These are phyloP conservation scores for Caenorhabditis elegans DNA, from an alignment of 1,140 invertebrate genomes.

Conservation along the genomic window WBcel235 BX284606.5:7945001-7945500, in stretches of 20 bases:
- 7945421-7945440: not conserved
- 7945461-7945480: not conserved
- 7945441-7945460: not conserved
- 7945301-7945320: not conserved
- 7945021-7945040: not conserved
- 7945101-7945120: conserved; percentile 30
- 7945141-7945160: not conserved
- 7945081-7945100: conserved; percentile 25
- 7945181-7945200: conserved; percentile 7
- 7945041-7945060: conserved; percentile 26
- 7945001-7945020: conserved; percentile 21
- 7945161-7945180: not conserved
- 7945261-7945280: not conserved
- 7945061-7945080: conserved; percentile 14
- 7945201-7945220: not conserved
- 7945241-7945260: not conserved
- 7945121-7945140: not conserved
- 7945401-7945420: not conserved
- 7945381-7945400: not conserved
- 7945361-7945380: not conserved
- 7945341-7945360: not conserved
- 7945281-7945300: conserved; percentile 2
- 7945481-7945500: not conserved
- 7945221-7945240: not conserved
- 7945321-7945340: not conserved